Evolutionary conservation across 2,797 vertebrate genomes (phyloP).

Genomic region (Loriculus beryllinus): DNA sequence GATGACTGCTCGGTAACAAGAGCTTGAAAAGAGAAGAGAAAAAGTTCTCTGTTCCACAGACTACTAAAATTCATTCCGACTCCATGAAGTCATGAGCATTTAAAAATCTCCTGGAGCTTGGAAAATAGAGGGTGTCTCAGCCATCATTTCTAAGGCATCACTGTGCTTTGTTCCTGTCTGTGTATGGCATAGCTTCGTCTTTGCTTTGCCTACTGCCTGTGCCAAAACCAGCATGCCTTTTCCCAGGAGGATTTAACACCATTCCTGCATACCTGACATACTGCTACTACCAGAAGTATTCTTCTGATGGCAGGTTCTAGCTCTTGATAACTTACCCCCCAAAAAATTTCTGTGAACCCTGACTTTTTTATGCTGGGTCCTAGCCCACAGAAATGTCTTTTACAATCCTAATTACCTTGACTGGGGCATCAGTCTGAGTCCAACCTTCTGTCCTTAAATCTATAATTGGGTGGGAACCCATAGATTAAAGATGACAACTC

Average conservation of each 20-base stretch:
- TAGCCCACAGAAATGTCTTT: background rate
- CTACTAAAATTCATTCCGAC: background rate
- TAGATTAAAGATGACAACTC: background rate
- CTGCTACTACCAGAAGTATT: background rate
- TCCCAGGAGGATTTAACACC: background rate
- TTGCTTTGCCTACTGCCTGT: background rate
- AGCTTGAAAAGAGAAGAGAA: background rate
- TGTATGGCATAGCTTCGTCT: background rate
- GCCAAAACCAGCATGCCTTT: background rate
- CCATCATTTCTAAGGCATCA: background rate
- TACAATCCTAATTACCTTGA: background rate
- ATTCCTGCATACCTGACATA: background rate
- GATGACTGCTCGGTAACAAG: background rate
- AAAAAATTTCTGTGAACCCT: background rate
- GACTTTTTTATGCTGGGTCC: background rate
- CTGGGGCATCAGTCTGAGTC: background rate
- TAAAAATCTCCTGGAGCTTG: background rate
- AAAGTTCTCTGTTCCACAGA: background rate
- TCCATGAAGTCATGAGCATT: background rate
- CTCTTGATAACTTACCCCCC: background rate
- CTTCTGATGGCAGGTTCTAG: background rate
- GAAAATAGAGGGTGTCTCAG: background rate
- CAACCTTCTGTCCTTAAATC: background rate
- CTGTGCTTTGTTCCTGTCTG: background rate
- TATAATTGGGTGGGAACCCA: background rate